These are phyloP conservation scores for Listronotus bonariensis DNA, from an alignment of 1,140 invertebrate species.

Conservation along the genomic window DNA sequence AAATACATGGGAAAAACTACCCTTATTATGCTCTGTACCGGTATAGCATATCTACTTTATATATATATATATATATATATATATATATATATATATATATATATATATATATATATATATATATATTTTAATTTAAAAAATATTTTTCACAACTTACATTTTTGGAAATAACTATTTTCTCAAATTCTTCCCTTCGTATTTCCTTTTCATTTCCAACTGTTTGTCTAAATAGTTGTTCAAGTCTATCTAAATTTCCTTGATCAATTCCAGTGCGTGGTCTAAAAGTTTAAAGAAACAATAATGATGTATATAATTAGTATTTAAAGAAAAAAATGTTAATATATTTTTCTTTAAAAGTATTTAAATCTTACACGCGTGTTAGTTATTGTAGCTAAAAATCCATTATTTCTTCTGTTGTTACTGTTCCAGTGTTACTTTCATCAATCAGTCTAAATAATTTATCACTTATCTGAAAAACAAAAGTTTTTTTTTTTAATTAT, in stretches of 20 bases:
- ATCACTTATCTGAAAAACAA: constrained; percentile 74
- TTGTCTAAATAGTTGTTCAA: constrained; percentile 82
- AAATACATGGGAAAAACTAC: too few relatives aligned
- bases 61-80: too few relatives aligned
- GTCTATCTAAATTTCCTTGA: constrained; percentile 74
- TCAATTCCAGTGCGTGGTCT: constrained; percentile 79
- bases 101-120: too few relatives aligned
- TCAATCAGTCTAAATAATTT: constrained; percentile 81
- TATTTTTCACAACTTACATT: too few relatives aligned
- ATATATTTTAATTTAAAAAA: too few relatives aligned
- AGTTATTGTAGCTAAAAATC: constrained; percentile 77
- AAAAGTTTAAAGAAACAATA: constrained; percentile 32
- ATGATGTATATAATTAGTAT: too few relatives aligned
- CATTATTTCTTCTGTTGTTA: constrained; percentile 76
- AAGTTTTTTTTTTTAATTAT: too few relatives aligned
- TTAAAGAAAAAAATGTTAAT: too few relatives aligned
- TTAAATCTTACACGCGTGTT: constrained; percentile 66
- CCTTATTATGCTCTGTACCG: too few relatives aligned
- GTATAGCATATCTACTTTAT: too few relatives aligned
- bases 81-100: too few relatives aligned
- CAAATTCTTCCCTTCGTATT: constrained; percentile 84
- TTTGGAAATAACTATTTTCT: constrained; percentile 90
- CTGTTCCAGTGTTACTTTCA: constrained; percentile 68
- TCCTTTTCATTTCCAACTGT: constrained; percentile 84
- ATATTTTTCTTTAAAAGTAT: too few relatives aligned